Evolutionary conservation across 2,797 vertebrate genomes (phyloP), one percentile per base, ranked within the genome.

Genomic region (Parambassis ranga): DNA sequence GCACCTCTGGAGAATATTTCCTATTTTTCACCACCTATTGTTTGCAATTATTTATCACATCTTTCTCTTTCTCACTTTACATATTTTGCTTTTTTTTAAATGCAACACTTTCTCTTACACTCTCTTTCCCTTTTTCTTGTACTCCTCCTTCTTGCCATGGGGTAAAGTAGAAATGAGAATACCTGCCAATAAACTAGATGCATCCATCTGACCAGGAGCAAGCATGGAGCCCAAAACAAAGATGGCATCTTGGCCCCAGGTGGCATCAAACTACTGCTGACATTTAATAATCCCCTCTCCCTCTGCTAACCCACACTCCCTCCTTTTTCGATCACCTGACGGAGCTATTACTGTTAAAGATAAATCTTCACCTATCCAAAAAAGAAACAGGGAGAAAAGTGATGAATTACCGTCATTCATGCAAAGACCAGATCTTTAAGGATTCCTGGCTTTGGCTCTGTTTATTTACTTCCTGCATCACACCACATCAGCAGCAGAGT

Each of bases 231-330:
- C 81, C 81, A 82, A 85, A 84, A 89, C 80, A 89, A 85, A 89
- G 87, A 88, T 83, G 84, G 83, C 77, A 81, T 81, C 79, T 67
- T 41, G 36, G 85, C 87, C 88, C 70, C 81, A 42, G 79, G 85
- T 85, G 84, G 77, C 74, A 87, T 90, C 90, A 88, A 90, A 89
- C 86, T 68, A 64, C 65, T 62, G 52, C 71, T 90, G 90, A 90
- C 89, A 92, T 90, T 91, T 91, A 92, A 91, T 90, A 86, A 90
- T 82, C 75, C 74, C 76, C 61, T 59, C 51, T 66, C 66, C 64
- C 57, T 44, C 2, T 4, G 1, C 52, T 47, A 56, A 62, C 70
- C 58, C 73, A 44, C 72, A 56, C 43, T 44, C 41, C 68, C 64
- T 39, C 64, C 75, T 66, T 56, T 22, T 47, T 71, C 57, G 51